phyloP scores from a whole-genome alignment of 2,888 invertebrate species.

The Laspeyria flexula region DNA sequence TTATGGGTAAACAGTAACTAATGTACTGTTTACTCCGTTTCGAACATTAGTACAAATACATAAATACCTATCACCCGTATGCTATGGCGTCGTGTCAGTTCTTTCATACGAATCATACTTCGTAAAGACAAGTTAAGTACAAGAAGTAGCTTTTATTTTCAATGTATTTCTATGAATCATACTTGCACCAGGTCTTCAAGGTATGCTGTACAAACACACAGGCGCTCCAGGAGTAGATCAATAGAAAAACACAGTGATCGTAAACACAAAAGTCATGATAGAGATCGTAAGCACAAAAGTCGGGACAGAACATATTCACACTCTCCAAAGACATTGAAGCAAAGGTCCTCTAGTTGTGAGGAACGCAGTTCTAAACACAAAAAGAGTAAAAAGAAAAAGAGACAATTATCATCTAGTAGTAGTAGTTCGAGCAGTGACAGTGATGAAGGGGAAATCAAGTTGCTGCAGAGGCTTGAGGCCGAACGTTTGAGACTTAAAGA shows the following conservation, averaged over 20 bases:
- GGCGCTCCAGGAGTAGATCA: constrained; percentile 55
- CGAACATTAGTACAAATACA: too few relatives aligned
- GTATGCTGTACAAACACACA: constrained; percentile 52
- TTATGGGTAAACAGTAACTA: too few relatives aligned
- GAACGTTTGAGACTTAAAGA: constrained; percentile 88
- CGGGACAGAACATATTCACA: constrained; percentile 48
- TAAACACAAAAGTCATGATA: constrained; percentile 46
- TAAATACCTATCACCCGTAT: too few relatives aligned
- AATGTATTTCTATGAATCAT: not conserved
- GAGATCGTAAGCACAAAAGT: constrained; percentile 42
- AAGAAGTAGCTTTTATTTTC: too few relatives aligned
- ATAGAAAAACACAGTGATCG: constrained; percentile 50
- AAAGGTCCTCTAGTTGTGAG: constrained; percentile 58
- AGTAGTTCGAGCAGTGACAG: constrained; percentile 74
- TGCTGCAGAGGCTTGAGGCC: constrained; percentile 90
- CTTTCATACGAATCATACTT: too few relatives aligned
- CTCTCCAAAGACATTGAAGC: constrained; percentile 41
- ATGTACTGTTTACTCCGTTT: too few relatives aligned
- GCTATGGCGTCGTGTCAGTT: too few relatives aligned
- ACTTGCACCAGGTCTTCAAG: constrained; percentile 65
- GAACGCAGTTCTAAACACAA: constrained; percentile 59
- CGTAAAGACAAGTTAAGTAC: too few relatives aligned
- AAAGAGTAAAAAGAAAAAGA: constrained; percentile 66
- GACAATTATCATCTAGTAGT: constrained; percentile 52
- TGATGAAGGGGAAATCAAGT: constrained; percentile 85